Evolutionary conservation across 2,888 invertebrate genomes (phyloP).

Genomic region (Prosapia bicincta): DNA sequence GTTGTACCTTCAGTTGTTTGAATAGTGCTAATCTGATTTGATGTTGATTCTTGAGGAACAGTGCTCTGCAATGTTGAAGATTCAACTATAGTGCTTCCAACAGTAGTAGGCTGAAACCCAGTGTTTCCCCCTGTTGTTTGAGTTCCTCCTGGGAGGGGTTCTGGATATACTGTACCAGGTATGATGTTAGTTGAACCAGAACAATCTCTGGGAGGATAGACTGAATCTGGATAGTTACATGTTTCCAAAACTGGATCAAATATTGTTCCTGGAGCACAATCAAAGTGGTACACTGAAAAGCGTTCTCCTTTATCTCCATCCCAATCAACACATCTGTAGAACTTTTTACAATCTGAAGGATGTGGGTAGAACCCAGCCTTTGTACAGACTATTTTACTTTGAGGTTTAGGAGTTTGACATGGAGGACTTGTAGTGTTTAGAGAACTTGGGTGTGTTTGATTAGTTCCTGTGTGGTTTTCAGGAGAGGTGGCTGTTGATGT

Average conservation of each 20-base stretch:
- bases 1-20: slow-evolving; percentile 29
- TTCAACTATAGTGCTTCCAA: slow-evolving; percentile 4
- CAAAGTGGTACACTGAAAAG: slow-evolving; percentile 62
- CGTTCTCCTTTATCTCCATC: slow-evolving; percentile 51
- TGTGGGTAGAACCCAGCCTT: slow-evolving; percentile 70
- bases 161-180: slow-evolving; percentile 16
- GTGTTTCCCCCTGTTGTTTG: slow-evolving; percentile 10
- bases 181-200: slow-evolving; percentile 32
- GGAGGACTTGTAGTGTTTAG: slow-evolving; percentile 19
- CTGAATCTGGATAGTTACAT: slow-evolving; percentile 64
- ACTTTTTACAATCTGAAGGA: slow-evolving; percentile 65
- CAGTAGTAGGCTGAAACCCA: neutral
- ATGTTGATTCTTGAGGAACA: neutral
- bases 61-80: slow-evolving; percentile 3
- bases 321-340: slow-evolving; percentile 72
- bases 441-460: slow-evolving; percentile 24
- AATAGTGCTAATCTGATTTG: slow-evolving; percentile 7
- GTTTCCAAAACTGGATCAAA: slow-evolving; percentile 64
- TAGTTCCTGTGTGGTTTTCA: neutral
- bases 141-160: slow-evolving; percentile 14
- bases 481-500: neutral
- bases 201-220: slow-evolving; percentile 53
- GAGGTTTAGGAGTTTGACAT: slow-evolving; percentile 33
- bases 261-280: slow-evolving; percentile 66
- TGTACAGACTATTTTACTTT: slow-evolving; percentile 48